Evolutionary conservation across 2,113 vertebrate species (phyloP), one percentile per base, ranked within the genome.

Genomic region (Lates calcarifer): DNA sequence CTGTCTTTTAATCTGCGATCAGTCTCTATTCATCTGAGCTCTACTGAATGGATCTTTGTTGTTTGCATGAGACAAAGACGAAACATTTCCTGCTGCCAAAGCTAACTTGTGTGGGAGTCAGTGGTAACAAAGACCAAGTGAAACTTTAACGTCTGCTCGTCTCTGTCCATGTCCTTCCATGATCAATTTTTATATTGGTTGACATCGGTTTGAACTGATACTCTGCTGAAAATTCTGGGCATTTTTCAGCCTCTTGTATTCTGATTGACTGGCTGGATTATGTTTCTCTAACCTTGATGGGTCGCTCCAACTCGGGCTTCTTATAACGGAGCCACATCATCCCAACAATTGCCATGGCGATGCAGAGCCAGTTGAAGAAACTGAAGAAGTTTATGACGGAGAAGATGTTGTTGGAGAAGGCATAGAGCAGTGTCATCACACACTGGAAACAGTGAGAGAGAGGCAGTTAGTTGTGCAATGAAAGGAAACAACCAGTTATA

Each of bases 371-470:
- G 95, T 99, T 99, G 92, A 99, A 99, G 95, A 99, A 99, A 94
- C 98, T 99, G 96, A 99, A 99, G 96, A 99, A 99, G 95, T 99
- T 99, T 86, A 99, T 99, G 93, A 99, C 97, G 0, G 98, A 99
- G 95, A 97, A 99, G 77, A 99, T 98, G 93, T 99, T 94, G 0
- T 93, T 95, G 93, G 98, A 99, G 94, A 99, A 98, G 87, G 98
- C 97, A 4, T 99, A 99, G 7, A 99, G 94, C 87, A 99, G 93
- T 6, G 98, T 99, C 98, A 99, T 99, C 89, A 94, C 0, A 33
- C 98, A 99, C 98, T 99, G 94, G 0, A 63, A 43, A 49, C 10
- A 79, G 24, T 1, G n/a, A 82, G 37, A 60, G 29, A 65, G 17
- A 55, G n/a, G 64, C 1, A 15, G 13, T 60, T 0, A 61, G 28